These are phyloP conservation scores for Phthorimaea operculella DNA, from an alignment of 1,140 invertebrate genomes.

Conservation along the genomic window DNA sequence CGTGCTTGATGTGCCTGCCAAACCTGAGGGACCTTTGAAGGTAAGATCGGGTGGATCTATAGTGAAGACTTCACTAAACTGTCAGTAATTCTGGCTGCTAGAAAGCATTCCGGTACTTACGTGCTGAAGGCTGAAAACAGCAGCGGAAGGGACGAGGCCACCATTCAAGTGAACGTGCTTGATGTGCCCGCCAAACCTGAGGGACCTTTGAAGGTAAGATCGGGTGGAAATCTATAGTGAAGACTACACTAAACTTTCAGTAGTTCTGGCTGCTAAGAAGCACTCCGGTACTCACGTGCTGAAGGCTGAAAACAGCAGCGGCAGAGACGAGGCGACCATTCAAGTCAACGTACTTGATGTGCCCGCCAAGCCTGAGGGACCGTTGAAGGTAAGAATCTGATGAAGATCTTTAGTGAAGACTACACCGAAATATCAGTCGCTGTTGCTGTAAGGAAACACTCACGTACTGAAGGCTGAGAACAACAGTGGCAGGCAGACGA, in stretches of 20 bases:
- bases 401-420: slow-evolving; percentile 74
- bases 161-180: slow-evolving; percentile 87
- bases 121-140: slow-evolving; percentile 91
- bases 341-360: slow-evolving; percentile 89
- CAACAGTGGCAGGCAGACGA: slow-evolving; percentile 92
- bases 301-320: slow-evolving; percentile 92
- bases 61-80: slow-evolving; percentile 88
- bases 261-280: slow-evolving; percentile 78
- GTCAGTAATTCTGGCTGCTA: slow-evolving; percentile 76
- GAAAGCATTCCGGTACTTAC: slow-evolving; percentile 87
- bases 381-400: slow-evolving; percentile 81
- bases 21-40: slow-evolving; percentile 92
- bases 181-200: slow-evolving; percentile 91
- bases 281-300: slow-evolving; percentile 88
- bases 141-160: slow-evolving; percentile 90
- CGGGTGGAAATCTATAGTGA: slow-evolving; percentile 55
- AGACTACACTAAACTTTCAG: slow-evolving; percentile 86
- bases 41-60: slow-evolving; percentile 66
- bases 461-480: slow-evolving; percentile 92
- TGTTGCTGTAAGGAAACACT: slow-evolving; percentile 78
- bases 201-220: slow-evolving; percentile 85
- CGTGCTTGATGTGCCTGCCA: slow-evolving; percentile 88
- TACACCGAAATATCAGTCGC: slow-evolving; percentile 86
- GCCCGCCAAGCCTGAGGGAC: slow-evolving; percentile 91
- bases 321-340: slow-evolving; percentile 91